Evolutionary conservation across 2,888 invertebrate species (phyloP).

Genomic region (Polyommatus icarus): DNA sequence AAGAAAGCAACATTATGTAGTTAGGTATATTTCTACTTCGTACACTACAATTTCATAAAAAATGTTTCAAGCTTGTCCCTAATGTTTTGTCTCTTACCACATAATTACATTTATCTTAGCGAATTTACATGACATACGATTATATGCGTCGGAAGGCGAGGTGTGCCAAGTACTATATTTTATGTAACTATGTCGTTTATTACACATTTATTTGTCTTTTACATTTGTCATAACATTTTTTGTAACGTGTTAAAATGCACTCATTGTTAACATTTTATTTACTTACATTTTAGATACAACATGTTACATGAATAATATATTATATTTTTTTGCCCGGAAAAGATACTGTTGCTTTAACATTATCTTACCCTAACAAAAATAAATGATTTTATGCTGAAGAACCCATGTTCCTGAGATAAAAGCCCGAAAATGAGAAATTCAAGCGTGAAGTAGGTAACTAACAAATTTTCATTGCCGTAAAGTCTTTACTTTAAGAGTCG

Average conservation of each 20-base stretch:
- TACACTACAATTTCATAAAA: neutral
- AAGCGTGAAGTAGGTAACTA: no score
- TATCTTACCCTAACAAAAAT: no score
- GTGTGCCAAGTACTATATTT: constrained; percentile 4
- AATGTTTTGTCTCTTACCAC: neutral
- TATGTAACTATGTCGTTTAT: neutral
- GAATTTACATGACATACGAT: neutral
- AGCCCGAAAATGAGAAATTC: no score
- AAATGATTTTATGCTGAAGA: no score
- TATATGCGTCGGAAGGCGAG: neutral
- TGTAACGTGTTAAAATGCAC: neutral
- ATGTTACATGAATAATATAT: no score
- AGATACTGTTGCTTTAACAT: no score
- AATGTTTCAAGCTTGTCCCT: neutral
- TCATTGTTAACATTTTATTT: neutral
- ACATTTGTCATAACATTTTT: constrained; percentile 1
- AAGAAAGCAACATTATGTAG: no score
- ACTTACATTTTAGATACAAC: no score
- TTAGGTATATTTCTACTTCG: neutral
- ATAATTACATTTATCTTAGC: neutral
- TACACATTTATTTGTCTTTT: neutral
- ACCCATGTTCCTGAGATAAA: no score
- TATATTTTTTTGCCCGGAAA: no score
- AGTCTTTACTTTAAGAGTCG: no score
- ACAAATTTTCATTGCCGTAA: no score